Evolutionary conservation across 2,113 vertebrate genomes (phyloP).

Genomic region (Tor tambroides): DNA sequence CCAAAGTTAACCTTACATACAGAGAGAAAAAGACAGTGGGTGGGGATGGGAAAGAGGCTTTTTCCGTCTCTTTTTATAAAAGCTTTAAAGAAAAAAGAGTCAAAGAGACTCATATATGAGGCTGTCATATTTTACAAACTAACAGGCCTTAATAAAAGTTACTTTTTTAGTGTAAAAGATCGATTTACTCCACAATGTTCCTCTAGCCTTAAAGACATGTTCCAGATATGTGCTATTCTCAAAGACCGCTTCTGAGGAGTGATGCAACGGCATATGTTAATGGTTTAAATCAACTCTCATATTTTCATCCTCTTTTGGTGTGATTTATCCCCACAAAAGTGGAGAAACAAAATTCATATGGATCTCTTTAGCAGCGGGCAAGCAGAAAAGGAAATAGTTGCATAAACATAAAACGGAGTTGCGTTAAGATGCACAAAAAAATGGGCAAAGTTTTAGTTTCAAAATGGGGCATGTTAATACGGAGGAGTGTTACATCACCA

Average conservation of each 20-base stretch:
- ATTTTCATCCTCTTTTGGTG: not conserved
- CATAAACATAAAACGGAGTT: not conserved
- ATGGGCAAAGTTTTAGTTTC: conserved; percentile 7
- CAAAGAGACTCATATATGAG: conserved; percentile 75
- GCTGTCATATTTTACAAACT: conserved; percentile 70
- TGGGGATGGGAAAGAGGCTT: conserved; percentile 50
- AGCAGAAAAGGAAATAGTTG: conserved; percentile 22
- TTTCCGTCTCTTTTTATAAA: conserved; percentile 62
- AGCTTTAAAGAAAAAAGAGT: conserved; percentile 70
- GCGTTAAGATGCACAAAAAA: not conserved
- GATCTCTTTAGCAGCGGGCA: not conserved
- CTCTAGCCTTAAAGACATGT: not conserved
- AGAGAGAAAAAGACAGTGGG: conserved; percentile 41
- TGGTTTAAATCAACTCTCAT: conserved; percentile 20
- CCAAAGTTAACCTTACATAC: conserved; percentile 70
- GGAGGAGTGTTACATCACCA: conserved; percentile 38
- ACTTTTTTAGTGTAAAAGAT: conserved; percentile 31
- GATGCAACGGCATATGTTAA: conserved; percentile 15
- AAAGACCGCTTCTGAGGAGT: not conserved
- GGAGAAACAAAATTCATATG: not conserved
- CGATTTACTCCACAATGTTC: conserved; percentile 26
- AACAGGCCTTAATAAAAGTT: conserved; percentile 59
- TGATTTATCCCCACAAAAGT: not conserved
- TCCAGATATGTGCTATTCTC: not conserved
- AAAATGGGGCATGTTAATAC: conserved; percentile 40